Evolutionary conservation across 2,888 invertebrate species (phyloP).

Genomic region (Amiota minor): DNA sequence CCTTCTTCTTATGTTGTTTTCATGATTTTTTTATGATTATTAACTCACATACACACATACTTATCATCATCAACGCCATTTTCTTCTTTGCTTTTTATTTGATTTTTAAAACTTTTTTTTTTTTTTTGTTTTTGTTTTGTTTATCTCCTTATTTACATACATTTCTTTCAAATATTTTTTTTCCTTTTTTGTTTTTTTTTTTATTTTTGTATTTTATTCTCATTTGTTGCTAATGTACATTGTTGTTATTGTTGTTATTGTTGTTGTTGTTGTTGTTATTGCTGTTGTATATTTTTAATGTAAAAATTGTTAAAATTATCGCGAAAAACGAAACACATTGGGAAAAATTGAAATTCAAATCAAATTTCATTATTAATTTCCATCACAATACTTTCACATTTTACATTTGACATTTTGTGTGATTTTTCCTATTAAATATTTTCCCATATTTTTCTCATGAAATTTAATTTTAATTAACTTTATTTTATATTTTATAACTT

Average conservation of each 20-base stretch:
- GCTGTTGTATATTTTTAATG: conserved; percentile 16
- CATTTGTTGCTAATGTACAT: background rate
- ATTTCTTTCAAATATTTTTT: conserved; percentile 15
- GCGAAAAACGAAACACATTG: too few relatives aligned
- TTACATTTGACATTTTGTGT: too few relatives aligned
- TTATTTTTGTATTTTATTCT: conserved; percentile 24
- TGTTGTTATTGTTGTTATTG: conserved; percentile 1
- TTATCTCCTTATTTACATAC: background rate
- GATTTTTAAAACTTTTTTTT: conserved; percentile 2
- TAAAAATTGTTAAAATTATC: background rate
- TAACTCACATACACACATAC: background rate
- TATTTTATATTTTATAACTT: too few relatives aligned
- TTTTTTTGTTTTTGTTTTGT: conserved; percentile 12
- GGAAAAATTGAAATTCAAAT: too few relatives aligned
- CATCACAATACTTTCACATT: too few relatives aligned
- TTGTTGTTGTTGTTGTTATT: conserved; percentile 13
- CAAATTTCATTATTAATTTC: too few relatives aligned
- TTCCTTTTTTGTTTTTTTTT: conserved; percentile 28
- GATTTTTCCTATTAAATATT: too few relatives aligned
- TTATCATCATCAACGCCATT: background rate
- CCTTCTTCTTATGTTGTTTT: conserved; percentile 21
- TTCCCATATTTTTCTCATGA: too few relatives aligned
- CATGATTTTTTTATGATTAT: conserved; percentile 4
- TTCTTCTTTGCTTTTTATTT: conserved; percentile 2
- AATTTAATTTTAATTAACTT: too few relatives aligned